phyloP scores from a whole-genome alignment of 2,888 invertebrate species.

The Slavum lentiscoides region DNA sequence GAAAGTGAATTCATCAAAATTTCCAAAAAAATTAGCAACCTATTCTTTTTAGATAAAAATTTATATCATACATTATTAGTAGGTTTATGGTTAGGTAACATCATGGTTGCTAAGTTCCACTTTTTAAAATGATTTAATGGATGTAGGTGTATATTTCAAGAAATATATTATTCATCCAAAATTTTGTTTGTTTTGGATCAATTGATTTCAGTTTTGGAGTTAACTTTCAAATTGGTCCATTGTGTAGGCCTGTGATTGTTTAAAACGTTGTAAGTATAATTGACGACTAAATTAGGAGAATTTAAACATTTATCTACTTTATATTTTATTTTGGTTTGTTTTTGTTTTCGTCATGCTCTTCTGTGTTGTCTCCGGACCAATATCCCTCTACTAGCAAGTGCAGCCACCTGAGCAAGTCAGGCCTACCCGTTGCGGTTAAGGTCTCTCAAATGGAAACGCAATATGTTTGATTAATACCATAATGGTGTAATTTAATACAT shows the following conservation, averaged over 20 bases:
- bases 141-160: slow-evolving; percentile 42
- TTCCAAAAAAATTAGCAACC: slow-evolving; percentile 49
- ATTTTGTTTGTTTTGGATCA: slow-evolving; percentile 52
- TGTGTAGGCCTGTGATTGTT: slow-evolving; percentile 43
- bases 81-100: slow-evolving; percentile 5
- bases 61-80: slow-evolving; percentile 8
- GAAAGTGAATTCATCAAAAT: slow-evolving; percentile 23
- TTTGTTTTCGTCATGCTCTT: slow-evolving; percentile 57
- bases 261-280: slow-evolving; percentile 51
- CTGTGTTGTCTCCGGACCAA: slow-evolving; percentile 58
- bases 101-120: slow-evolving; percentile 33
- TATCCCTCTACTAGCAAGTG: slow-evolving; percentile 53
- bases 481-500: slow-evolving; percentile 44
- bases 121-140: slow-evolving; percentile 34
- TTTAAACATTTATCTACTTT: slow-evolving; percentile 47
- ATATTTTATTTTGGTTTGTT: slow-evolving; percentile 52
- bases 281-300: slow-evolving; percentile 51
- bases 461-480: slow-evolving; percentile 46
- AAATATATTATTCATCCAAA: slow-evolving; percentile 50
- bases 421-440: slow-evolving; percentile 58
- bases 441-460: slow-evolving; percentile 55
- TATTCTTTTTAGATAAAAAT: neutral
- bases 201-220: slow-evolving; percentile 53
- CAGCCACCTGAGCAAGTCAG: slow-evolving; percentile 56
- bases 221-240: slow-evolving; percentile 50